Conservation (phyloP, 2,888 invertebrate genomes). For the Galerucella calmariensis region DNA sequence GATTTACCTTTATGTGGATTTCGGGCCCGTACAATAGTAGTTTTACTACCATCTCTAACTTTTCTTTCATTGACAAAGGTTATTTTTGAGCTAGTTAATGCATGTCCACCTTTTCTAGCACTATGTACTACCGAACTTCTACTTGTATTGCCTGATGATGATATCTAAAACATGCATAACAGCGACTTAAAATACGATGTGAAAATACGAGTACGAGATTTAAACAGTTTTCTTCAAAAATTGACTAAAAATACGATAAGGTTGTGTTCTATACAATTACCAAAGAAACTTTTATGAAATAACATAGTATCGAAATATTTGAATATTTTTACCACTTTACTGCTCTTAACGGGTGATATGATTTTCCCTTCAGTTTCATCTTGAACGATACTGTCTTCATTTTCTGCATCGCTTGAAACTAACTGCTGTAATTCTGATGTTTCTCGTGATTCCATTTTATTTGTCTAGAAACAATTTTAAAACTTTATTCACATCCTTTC, state of each 20-base stretch:
- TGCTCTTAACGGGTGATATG: constrained; percentile 61
- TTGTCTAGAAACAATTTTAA: neutral
- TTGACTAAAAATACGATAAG: too few relatives aligned
- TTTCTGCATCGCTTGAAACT: constrained; percentile 64
- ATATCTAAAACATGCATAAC: constrained; percentile 55
- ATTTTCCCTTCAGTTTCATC: constrained; percentile 63
- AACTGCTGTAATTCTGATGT: constrained; percentile 64
- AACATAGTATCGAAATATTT: neutral
- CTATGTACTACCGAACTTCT: constrained; percentile 62
- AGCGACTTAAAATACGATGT: too few relatives aligned
- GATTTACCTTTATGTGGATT: constrained; percentile 63
- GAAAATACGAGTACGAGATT: too few relatives aligned
- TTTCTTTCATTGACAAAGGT: constrained; percentile 63
- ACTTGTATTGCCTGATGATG: constrained; percentile 64
- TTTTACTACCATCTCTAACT: constrained; percentile 56
- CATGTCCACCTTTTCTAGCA: constrained; percentile 48
- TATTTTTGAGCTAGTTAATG: constrained; percentile 56
- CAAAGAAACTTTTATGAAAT: neutral
- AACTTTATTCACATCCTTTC: neutral
- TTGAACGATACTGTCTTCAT: constrained; percentile 63
- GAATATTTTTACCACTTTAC: constrained; percentile 56
- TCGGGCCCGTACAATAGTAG: constrained; percentile 58
- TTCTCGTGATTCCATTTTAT: constrained; percentile 63
- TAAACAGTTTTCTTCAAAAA: too few relatives aligned
- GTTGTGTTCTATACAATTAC: too few relatives aligned